Evolutionary conservation across 2,113 vertebrate genomes (phyloP).

Genomic region (Pongo pygmaeus): DNA sequence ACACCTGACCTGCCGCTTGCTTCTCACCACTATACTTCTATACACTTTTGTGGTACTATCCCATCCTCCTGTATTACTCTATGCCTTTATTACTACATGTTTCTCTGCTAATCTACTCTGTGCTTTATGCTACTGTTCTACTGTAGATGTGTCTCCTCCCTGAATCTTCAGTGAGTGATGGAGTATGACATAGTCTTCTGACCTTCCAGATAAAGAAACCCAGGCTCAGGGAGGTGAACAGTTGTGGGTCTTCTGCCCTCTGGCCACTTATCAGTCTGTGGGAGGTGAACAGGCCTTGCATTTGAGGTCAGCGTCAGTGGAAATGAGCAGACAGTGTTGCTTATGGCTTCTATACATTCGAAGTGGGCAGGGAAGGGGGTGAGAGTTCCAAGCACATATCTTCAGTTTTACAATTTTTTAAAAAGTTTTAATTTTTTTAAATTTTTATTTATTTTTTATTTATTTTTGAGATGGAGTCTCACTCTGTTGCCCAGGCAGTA

Average conservation of each 20-base stretch:
- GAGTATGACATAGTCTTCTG: neutral
- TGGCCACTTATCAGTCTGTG: neutral
- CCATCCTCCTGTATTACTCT: neutral
- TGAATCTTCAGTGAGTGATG: neutral
- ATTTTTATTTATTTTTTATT: no score
- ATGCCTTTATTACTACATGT: neutral
- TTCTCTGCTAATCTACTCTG: neutral
- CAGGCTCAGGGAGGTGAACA: neutral
- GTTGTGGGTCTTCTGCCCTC: neutral
- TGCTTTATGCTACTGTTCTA: neutral
- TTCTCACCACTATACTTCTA: neutral
- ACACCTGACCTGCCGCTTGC: neutral
- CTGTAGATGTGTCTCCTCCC: neutral
- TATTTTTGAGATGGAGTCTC: no score
- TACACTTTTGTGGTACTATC: neutral
- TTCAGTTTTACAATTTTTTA: neutral
- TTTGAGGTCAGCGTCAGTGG: neutral
- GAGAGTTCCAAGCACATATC: neutral
- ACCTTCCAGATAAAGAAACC: neutral
- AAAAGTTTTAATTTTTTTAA: accelerated
- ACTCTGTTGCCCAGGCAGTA: no score
- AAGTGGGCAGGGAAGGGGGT: neutral
- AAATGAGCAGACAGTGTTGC: neutral
- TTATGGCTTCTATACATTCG: neutral
- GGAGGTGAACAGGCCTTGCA: neutral